Base-by-base conservation (phyloP, 2,888 invertebrate genomes). In the Synergus laeviventris region DNA sequence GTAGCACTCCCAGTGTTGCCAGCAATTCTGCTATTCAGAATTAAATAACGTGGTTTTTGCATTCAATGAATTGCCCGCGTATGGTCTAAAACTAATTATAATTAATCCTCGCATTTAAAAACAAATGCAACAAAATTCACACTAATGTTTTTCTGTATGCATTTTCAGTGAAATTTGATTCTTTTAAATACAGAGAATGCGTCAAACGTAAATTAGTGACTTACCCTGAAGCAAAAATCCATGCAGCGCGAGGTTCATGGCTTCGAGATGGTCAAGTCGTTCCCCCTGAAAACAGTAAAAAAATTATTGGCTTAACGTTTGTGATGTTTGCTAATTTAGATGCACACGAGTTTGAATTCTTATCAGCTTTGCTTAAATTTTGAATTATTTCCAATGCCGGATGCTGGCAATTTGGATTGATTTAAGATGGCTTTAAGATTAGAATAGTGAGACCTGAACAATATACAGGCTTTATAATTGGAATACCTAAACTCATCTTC, bases 181-280 rank as follows among this genome's bases (percentile, higher is more conserved):
- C 31, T 31, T 31, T 31, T 1, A 31, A 31, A 31, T 5, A 31
- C 0, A 31, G 31, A 31, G 31, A 31, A 7, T 31, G 2, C 4
- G 7, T 2, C 4, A 5, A 31, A 31, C 5, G 31, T 49, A 49
- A 49, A 8, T 49, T 49, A 49, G 56, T 56, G 24, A 83, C 87
- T 89, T 83, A 91, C 91, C 89, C 86, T 90, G 91, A 86, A 90
- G 86, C 85, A 90, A 87, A 86, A 91, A 87, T 90, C 88, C 90
- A 89, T 90, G 90, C 89, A 90, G 89, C 89, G 89, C 90, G 89
- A 90, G 89, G 90, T 91, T 91, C 91, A 91, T 91, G 90, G 89
- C 89, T 90, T 90, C 85, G 83, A 81, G 84, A 85, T 87, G 82
- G 81, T 87, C 79, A 81, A 84, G 84, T 78, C 78, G 79, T 83